phyloP scores from a whole-genome alignment of 2,888 invertebrate species.

The Pachymerium ferrugineum region DNA sequence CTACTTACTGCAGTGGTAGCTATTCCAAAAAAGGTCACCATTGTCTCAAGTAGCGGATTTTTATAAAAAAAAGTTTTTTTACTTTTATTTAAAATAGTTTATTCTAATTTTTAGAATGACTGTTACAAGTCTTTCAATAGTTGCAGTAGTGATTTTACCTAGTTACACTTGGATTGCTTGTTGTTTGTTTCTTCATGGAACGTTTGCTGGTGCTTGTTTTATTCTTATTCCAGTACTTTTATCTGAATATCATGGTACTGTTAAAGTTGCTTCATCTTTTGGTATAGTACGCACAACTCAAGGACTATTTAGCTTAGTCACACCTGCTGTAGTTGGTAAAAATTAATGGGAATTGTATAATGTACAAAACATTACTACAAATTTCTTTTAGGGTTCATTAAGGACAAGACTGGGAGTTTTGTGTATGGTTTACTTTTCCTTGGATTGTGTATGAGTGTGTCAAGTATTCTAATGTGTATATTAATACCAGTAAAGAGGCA shows the following conservation, averaged over 20 bases:
- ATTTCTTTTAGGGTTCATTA: not conserved
- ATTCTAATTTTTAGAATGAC: not conserved
- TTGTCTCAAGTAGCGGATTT: too few species aligned
- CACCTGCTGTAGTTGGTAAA: slow-evolving; percentile 41
- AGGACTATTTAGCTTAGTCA: slow-evolving; percentile 65
- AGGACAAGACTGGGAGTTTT: not conserved
- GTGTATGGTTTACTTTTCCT: not conserved
- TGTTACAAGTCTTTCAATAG: not conserved
- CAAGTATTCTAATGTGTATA: slow-evolving; percentile 51
- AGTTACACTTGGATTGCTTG: not conserved
- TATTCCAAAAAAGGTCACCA: too few species aligned
- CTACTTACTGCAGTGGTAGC: too few species aligned
- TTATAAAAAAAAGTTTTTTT: not conserved
- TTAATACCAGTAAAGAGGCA: not conserved
- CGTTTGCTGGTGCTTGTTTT: slow-evolving; percentile 61
- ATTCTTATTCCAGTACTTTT: slow-evolving; percentile 67
- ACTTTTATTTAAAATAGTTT: not conserved
- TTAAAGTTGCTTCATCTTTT: slow-evolving; percentile 67
- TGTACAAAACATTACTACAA: not conserved
- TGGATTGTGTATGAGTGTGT: not conserved
- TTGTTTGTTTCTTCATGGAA: not conserved
- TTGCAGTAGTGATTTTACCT: not conserved
- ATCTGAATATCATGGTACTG: slow-evolving; percentile 69
- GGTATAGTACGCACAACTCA: slow-evolving; percentile 72
- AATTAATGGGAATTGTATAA: not conserved